phyloP scores from a whole-genome alignment of 2,113 vertebrate species.

The Rhombomys opimus region DNA sequence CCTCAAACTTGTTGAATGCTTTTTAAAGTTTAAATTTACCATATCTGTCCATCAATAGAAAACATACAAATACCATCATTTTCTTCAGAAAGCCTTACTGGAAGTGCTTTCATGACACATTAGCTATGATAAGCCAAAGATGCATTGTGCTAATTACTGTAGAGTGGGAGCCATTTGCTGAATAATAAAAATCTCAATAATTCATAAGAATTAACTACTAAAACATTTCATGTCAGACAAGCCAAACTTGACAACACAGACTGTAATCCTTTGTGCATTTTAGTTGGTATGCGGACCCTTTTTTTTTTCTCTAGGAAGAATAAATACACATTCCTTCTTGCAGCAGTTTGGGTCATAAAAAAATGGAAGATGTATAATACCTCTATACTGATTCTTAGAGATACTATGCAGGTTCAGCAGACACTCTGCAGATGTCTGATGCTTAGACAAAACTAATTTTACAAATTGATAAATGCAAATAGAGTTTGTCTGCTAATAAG shows the following conservation, averaged over 20 bases:
- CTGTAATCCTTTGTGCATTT: conserved; percentile 83
- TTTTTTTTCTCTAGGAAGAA: conserved; percentile 86
- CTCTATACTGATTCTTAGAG: conserved; percentile 83
- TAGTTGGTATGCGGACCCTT: conserved; percentile 85
- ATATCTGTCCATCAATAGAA: conserved; percentile 57
- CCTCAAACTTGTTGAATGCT: conserved; percentile 54
- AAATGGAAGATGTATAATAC: conserved; percentile 84
- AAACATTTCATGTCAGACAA: conserved; percentile 87
- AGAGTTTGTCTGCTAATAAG: conserved; percentile 79
- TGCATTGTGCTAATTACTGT: conserved; percentile 88
- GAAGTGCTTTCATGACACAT: conserved; percentile 81
- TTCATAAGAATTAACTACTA: conserved; percentile 86
- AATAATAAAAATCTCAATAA: conserved; percentile 88
- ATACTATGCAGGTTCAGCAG: conserved; percentile 74
- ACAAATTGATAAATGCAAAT: conserved; percentile 82
- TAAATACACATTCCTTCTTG: conserved; percentile 83
- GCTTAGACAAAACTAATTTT: conserved; percentile 84
- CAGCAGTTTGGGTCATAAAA: conserved; percentile 83
- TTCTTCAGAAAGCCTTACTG: conserved; percentile 71
- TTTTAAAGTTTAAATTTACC: not conserved
- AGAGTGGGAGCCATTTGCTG: conserved; percentile 87
- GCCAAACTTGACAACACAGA: conserved; percentile 78
- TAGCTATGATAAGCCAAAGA: conserved; percentile 85
- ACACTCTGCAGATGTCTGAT: conserved; percentile 81
- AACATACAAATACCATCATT: conserved; percentile 78